Base-by-base conservation (phyloP, 92 coral and sea anemone species). In the Nematostella vectensis region DNA sequence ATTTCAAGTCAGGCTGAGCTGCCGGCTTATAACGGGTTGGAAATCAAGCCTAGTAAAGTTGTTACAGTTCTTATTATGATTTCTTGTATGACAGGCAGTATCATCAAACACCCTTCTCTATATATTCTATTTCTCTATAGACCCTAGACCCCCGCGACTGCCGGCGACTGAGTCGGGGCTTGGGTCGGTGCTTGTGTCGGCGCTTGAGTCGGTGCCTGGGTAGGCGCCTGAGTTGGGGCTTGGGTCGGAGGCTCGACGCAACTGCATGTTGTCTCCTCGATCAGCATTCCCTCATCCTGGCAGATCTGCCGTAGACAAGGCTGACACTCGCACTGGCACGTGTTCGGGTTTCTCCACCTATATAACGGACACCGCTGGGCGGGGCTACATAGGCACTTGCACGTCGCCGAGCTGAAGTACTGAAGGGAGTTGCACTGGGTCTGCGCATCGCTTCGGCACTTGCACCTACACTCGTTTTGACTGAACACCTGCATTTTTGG, bases 301-400 rank as follows among this genome's bases (percentile, higher is more conserved):
- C 84, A 77, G 1, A 27, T 11, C n/a, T 33, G 31, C 19, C 19
- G 4, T 18, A 39, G 48, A 16, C 19, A 4, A 31, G 62, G 3
- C 2, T 48, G 20, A 29, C 79, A 72, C 23, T 27, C 36, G 49
- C 85, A 78, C 10, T 63, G 48, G 37, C 85, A 78, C 25, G 47
- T 55, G 28, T 19, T 11, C 3, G 16, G 22, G 28, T 78, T 53
- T 79, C 80, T 67, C 26, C 37, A 61, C 31, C 48, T 63, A 25
- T 25, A 19, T 27, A 33, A 3, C 18, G 62, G 29, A 47, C 73
- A 28, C 4, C 21, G 42, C 38, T 51, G 19, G 2, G 52, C 54
- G 3, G 25, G 29, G 10, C 1, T 40, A 31, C 76, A 75, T 13
- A 38, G 38, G 24, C 82, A 75, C 27, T 38, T 4, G 33, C 82